Percentiles rank a stretch among this genome's conserved stretches.
Evolutionary conservation across 2,113 vertebrate species (phyloP).

Genomic region (Neogobius melanostomus): DNA sequence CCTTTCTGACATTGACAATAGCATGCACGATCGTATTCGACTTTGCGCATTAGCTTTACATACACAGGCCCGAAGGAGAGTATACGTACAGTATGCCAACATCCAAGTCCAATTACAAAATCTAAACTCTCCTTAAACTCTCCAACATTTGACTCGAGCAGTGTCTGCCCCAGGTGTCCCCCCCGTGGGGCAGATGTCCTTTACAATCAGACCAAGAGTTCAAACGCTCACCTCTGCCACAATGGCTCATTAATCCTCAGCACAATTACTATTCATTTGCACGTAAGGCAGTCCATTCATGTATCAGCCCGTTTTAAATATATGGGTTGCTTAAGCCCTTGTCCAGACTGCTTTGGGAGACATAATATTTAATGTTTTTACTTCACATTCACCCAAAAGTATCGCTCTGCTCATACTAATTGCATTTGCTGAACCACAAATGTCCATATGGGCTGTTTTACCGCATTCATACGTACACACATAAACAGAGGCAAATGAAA

Average conservation of each 20-base stretch:
- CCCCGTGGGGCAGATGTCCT: not conserved
- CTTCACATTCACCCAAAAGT: not conserved
- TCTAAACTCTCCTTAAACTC: not conserved
- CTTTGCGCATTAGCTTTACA: not conserved
- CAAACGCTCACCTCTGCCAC: constrained; percentile 4
- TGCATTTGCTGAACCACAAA: not conserved
- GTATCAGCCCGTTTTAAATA: constrained; percentile 13
- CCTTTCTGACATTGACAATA: not conserved
- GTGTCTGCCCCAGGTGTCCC: not conserved
- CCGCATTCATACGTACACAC: constrained; percentile 1
- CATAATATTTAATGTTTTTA: not conserved
- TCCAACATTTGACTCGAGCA: not conserved
- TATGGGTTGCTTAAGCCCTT: constrained; percentile 28
- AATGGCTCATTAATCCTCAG: constrained; percentile 12
- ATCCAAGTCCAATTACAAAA: not conserved
- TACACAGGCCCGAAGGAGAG: not conserved
- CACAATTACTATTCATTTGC: constrained; percentile 34
- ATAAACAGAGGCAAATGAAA: not conserved
- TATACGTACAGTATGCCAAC: not conserved
- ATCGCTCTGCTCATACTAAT: constrained; percentile 11
- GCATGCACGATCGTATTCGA: not conserved
- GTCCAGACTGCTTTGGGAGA: constrained; percentile 1
- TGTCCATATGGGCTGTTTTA: not conserved
- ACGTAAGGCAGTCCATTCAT: constrained; percentile 15
- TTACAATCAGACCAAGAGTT: not conserved